Percentiles rank a stretch among this genome's conserved stretches.
Conservation (phyloP, 2,888 invertebrate species). For the Drosophila neutralis region DNA sequence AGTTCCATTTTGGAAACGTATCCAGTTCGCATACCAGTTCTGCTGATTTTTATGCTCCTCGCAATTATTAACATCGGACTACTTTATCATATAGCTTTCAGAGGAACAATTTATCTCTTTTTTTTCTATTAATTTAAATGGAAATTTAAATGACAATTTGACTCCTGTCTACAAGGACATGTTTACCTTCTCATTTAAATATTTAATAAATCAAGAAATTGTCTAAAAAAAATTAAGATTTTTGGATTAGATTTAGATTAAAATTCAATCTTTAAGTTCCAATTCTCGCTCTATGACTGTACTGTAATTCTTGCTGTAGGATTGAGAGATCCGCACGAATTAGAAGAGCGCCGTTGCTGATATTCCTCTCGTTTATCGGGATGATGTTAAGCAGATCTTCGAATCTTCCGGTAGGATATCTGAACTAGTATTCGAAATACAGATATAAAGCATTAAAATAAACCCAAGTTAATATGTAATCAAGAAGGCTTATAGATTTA, state of each 20-base stretch:
- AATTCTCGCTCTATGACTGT: neutral
- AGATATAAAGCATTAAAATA: neutral
- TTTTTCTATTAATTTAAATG: no score
- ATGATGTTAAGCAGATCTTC: neutral
- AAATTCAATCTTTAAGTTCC: neutral
- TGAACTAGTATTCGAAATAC: neutral
- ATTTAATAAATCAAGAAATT: neutral
- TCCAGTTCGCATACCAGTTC: neutral
- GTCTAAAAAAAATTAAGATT: neutral
- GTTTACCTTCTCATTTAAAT: neutral
- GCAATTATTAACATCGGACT: neutral
- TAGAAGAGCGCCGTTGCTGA: conserved; percentile 24
- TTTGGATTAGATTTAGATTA: neutral
- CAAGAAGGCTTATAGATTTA: neutral
- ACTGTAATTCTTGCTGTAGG: neutral
- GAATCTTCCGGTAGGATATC: neutral
- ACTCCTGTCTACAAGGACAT: neutral
- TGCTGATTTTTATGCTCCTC: neutral
- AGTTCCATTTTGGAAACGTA: neutral
- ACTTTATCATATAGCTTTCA: neutral
- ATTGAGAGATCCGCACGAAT: conserved; percentile 24
- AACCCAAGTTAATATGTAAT: neutral
- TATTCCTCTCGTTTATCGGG: conserved; percentile 5
- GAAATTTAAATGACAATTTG: neutral
- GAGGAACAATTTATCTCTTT: no score